Evolutionary conservation across 2,888 invertebrate genomes (phyloP).

Genomic region (Lepidochitona cinerea): DNA sequence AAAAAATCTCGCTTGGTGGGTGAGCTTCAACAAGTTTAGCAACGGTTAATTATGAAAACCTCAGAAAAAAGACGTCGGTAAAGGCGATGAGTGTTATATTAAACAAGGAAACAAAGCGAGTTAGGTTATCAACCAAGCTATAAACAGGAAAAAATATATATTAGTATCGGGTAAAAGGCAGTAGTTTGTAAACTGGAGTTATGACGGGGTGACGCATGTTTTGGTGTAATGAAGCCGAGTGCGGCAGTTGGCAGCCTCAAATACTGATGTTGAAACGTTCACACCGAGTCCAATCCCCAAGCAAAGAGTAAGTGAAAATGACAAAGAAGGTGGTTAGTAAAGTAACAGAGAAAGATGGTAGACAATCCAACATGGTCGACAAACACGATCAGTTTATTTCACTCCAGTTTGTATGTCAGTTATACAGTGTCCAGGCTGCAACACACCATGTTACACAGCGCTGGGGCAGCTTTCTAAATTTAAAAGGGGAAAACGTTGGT

Average conservation of each 20-base stretch:
- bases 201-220: not conserved
- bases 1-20: not conserved
- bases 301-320: not conserved
- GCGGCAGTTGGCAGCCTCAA: too few relatives aligned
- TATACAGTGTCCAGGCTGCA: too few relatives aligned
- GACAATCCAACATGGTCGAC: not conserved
- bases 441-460: too few relatives aligned
- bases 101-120: not conserved
- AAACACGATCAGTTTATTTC: conserved; percentile 5
- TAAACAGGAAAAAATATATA: not conserved
- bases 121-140: not conserved
- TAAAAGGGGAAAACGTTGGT: too few relatives aligned
- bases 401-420: not conserved
- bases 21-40: not conserved
- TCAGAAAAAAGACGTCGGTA: not conserved
- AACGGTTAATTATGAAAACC: too few relatives aligned
- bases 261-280: not conserved
- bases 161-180: not conserved
- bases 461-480: too few relatives aligned
- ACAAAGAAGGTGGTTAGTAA: not conserved
- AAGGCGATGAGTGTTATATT: too few relatives aligned
- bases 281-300: not conserved
- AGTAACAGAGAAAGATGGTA: not conserved
- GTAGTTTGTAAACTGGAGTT: not conserved
- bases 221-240: too few relatives aligned